Conservation (phyloP, 1,140 invertebrate species). For the Campodea augens region DNA sequence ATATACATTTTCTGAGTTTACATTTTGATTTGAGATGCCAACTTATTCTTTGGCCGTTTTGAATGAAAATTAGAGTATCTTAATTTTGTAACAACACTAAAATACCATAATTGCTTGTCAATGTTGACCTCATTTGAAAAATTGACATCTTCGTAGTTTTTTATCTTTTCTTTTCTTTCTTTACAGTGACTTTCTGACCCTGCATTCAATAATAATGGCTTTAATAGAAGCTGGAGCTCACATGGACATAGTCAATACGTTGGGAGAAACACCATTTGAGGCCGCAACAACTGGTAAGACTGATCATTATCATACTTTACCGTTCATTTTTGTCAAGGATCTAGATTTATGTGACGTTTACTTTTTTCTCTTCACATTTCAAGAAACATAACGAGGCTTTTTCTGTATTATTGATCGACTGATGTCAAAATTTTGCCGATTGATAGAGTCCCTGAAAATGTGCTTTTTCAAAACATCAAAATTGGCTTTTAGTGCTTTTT, state of each 20-base stretch:
- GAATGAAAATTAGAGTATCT: no score
- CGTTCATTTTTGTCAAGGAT: not conserved
- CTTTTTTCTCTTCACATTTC: constrained; percentile 14
- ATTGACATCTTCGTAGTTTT: not conserved
- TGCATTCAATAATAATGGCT: constrained; percentile 45
- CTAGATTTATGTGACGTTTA: not conserved
- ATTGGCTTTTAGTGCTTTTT: no score
- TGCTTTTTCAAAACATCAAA: no score
- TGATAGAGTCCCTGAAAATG: no score
- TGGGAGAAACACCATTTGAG: constrained; percentile 45
- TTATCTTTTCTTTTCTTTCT: constrained; percentile 6
- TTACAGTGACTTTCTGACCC: constrained; percentile 40
- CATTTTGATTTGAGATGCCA: no score
- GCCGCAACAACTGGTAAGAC: constrained; percentile 36
- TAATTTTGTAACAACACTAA: no score
- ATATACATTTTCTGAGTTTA: no score
- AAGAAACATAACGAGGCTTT: constrained; percentile 1
- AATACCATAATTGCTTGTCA: no score
- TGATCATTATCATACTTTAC: constrained; percentile 5
- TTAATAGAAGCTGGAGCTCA: constrained; percentile 48
- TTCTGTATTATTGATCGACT: constrained; percentile 7
- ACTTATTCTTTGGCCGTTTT: no score
- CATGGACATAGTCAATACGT: constrained; percentile 46
- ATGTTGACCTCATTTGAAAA: no score
- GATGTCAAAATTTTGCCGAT: not conserved